Conservation (phyloP, 2,113 vertebrate genomes). For the Melanostigma gelatinosum region DNA sequence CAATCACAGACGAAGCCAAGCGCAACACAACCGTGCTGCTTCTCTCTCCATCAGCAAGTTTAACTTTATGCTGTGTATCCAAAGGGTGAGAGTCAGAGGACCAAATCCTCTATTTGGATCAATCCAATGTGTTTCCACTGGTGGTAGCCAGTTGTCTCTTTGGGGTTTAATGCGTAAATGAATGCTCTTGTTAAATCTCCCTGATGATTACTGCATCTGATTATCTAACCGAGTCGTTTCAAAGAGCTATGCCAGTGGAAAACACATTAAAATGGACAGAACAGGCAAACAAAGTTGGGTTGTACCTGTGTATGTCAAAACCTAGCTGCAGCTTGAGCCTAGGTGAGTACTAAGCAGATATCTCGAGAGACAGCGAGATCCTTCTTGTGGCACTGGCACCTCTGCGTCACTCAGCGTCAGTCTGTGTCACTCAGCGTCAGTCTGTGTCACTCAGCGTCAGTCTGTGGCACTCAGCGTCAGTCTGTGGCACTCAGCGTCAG, state of each 20-base stretch:
- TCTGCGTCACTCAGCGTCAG: no score
- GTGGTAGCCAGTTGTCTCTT: conserved; percentile 7
- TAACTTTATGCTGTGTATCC: conserved; percentile 64
- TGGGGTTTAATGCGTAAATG: conserved; percentile 26
- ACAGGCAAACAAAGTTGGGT: background rate
- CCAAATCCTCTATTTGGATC: conserved; percentile 49
- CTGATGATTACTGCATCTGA: background rate
- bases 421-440: no score
- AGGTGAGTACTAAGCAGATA: conserved; percentile 58
- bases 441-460: no score
- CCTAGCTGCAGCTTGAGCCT: conserved; percentile 25
- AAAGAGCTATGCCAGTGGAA: background rate
- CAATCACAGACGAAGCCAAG: conserved; percentile 66
- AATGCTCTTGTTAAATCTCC: conserved; percentile 16
- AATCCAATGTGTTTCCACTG: conserved; percentile 40
- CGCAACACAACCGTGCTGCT: conserved; percentile 68
- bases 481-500: no score
- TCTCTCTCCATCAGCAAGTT: conserved; percentile 79
- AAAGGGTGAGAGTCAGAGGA: conserved; percentile 42
- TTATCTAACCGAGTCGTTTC: background rate
- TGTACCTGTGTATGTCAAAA: conserved; percentile 38
- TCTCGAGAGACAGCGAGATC: no score
- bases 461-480: no score
- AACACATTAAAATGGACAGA: conserved; percentile 1
- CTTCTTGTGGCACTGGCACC: no score